Base-by-base conservation (phyloP, 2,797 vertebrate species). In the Sebastes reedi region DNA sequence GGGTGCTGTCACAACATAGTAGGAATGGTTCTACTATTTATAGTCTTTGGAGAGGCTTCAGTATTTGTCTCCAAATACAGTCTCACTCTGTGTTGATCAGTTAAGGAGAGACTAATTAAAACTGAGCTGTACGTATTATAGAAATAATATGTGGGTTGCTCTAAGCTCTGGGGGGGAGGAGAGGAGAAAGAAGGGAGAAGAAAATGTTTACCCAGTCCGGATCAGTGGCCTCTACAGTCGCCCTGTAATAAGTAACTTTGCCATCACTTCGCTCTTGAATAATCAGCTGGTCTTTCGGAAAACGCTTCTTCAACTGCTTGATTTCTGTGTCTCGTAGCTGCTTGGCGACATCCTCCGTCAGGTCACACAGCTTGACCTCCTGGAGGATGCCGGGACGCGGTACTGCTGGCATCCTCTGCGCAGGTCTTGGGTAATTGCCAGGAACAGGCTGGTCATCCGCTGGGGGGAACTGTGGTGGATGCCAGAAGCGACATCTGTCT, bases 191-290 rank as follows among this genome's bases (percentile, higher is more conserved):
- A 67, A 65, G 8, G 12, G 10, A 29, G 7, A 66, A 65, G 29
- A 25, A 55, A 59, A 1, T 20, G 13, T 80, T 88, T 93, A 97
- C 96, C 96, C 96, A 97, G 87, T 97, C 96, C 65, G 96, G 96
- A 88, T 97, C 96, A 0, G 96, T 95, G 59, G 96, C 92, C 72
- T 89, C 83, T 5, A 97, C 94, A 3, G 91, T 86, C 6, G 73
- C 72, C 62, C 96, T 93, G 89, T 97, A 97, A 83, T 95, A 96
- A 3, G 94, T 96, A 6, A 96, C 70, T 85, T 93, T 92, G 65
- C 96, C 94, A 67, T 96, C 96, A 64, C 94, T 93, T 80, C 94
- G 87, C 66, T 97, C 96, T 82, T 97, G 96, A 75, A 96, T 77
- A 16, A 97, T 96, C 25, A 97, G 89, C 73, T 93, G 92, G 25